A percentile compares a stretch with the other conserved stretches of the same genome.
Evolutionary conservation across 2,888 invertebrate genomes (phyloP).

Genomic region (Tiliacea aurago): DNA sequence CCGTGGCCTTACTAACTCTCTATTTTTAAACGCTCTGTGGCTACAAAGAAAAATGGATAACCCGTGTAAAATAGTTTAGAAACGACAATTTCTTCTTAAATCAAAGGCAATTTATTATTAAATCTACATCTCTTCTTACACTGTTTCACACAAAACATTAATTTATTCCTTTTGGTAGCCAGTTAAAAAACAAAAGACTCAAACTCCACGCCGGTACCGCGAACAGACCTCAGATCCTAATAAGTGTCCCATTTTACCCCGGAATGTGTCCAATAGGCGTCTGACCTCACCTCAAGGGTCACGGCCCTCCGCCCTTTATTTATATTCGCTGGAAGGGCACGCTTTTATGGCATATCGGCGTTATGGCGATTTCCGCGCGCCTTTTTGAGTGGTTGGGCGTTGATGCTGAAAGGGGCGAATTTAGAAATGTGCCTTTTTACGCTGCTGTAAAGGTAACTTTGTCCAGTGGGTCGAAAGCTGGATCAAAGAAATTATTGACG

Average conservation of each 20-base stretch:
- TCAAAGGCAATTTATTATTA: not conserved
- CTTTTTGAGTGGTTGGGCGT: constrained; percentile 47
- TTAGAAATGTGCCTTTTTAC: constrained; percentile 25
- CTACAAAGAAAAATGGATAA: not conserved
- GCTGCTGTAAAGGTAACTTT: constrained; percentile 13
- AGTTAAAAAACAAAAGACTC: constrained; percentile 27
- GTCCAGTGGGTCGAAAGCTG: not conserved
- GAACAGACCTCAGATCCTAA: constrained; percentile 48
- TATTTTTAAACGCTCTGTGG: not conserved
- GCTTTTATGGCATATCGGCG: constrained; percentile 59
- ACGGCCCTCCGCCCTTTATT: constrained; percentile 55
- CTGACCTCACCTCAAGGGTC: constrained; percentile 53
- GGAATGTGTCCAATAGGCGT: constrained; percentile 62
- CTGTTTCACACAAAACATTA: not conserved
- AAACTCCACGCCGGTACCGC: constrained; percentile 25
- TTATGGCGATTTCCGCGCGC: constrained; percentile 53
- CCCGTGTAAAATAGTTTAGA: not conserved
- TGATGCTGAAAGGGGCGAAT: constrained; percentile 38
- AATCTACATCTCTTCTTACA: not conserved
- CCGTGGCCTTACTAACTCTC: too few species aligned
- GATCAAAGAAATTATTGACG: constrained; percentile 6
- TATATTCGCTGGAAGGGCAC: constrained; percentile 55
- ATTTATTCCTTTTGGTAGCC: not conserved
- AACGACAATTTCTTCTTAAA: not conserved
- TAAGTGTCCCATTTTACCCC: constrained; percentile 56